These are phyloP conservation scores for Oscheius onirici DNA, from an alignment of 2,888 invertebrate species.

Conservation along the genomic window DNA sequence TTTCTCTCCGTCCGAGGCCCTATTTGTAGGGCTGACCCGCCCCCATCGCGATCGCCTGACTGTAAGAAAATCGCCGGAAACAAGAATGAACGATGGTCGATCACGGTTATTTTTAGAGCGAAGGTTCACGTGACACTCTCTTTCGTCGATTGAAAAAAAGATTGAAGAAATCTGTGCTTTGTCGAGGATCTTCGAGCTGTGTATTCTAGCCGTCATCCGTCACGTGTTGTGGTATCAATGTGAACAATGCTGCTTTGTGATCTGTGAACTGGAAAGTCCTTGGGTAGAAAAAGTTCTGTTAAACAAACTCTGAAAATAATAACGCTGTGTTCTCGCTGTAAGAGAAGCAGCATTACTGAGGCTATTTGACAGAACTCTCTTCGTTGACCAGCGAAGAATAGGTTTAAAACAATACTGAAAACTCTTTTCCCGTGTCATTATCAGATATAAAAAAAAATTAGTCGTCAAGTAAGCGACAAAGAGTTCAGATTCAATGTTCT, in stretches of 20 bases:
- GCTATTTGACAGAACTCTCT: too few relatives aligned
- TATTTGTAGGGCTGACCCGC: constrained; percentile 2
- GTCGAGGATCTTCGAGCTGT: not conserved
- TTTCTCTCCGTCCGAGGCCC: not conserved
- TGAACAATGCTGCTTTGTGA: not conserved
- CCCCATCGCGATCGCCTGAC: not conserved
- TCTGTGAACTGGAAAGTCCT: not conserved
- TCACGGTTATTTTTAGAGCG: constrained; percentile 12
- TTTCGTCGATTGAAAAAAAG: not conserved
- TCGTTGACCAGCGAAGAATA: too few relatives aligned
- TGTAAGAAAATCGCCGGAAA: not conserved
- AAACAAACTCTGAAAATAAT: too few relatives aligned
- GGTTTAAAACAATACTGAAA: too few relatives aligned
- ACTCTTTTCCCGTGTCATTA: too few relatives aligned
- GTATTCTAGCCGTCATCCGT: not conserved
- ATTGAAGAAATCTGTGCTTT: too few relatives aligned
- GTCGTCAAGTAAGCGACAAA: too few relatives aligned
- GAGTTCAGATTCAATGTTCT: too few relatives aligned
- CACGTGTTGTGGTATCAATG: not conserved
- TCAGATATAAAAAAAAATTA: too few relatives aligned
- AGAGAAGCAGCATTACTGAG: too few relatives aligned
- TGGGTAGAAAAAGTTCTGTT: too few relatives aligned
- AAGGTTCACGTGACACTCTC: not conserved
- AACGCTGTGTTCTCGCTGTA: too few relatives aligned
- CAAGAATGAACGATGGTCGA: constrained; percentile 18